Percentiles rank a stretch among this genome's conserved stretches.
Evolutionary conservation across 2,113 vertebrate species (phyloP).

Genomic region (Cephalophus harveyi): DNA sequence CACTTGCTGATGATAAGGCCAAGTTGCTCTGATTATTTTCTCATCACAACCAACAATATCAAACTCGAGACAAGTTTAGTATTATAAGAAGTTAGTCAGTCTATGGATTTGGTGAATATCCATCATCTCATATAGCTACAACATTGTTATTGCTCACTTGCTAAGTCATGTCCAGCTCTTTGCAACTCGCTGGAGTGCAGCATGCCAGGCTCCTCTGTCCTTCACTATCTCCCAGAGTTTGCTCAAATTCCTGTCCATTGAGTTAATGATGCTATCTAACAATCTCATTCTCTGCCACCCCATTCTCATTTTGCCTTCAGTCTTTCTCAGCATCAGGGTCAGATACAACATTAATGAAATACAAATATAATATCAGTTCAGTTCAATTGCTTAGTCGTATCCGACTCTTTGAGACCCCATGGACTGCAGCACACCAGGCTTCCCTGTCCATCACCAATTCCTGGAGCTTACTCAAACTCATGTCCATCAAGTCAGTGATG

Average conservation of each 20-base stretch:
- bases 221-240: neutral
- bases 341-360: neutral
- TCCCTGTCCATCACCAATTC: neutral
- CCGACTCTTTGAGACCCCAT: accelerated
- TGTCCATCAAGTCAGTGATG: too few relatives aligned
- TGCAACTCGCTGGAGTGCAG: neutral
- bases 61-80: neutral
- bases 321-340: neutral
- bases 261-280: neutral
- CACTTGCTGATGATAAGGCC: neutral
- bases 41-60: neutral
- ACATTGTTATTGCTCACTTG: neutral
- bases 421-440: neutral
- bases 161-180: neutral
- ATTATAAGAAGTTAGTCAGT: neutral
- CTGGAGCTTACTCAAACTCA: neutral
- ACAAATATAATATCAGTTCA: neutral
- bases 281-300: neutral
- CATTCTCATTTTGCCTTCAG: accelerated
- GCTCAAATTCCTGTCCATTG: neutral
- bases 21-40: neutral
- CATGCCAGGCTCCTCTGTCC: neutral
- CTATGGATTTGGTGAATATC: neutral
- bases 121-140: neutral
- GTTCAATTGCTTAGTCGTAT: accelerated